Conservation (phyloP, 2,888 invertebrate species). For the Argynnis bischoffii region DNA sequence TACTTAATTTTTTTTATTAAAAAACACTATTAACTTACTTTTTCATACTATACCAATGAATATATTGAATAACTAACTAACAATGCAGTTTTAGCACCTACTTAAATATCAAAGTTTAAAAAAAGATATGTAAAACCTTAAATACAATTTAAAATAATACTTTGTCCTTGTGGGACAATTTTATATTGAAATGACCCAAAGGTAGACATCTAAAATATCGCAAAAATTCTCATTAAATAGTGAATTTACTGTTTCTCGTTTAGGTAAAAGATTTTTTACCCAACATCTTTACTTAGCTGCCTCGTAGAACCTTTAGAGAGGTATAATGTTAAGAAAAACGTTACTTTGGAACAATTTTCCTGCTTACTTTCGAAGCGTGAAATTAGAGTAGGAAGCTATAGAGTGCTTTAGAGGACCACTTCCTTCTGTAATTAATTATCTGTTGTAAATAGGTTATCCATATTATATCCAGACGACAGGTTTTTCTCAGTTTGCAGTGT, state of each 20-base stretch:
- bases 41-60: too few relatives aligned
- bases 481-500: too few relatives aligned
- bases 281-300: slow-evolving; percentile 13
- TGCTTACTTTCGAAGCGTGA: slow-evolving; percentile 23
- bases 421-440: slow-evolving; percentile 21
- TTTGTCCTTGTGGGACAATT: too few relatives aligned
- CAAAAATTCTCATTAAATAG: slow-evolving; percentile 8
- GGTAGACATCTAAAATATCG: too few relatives aligned
- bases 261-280: slow-evolving; percentile 3
- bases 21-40: too few relatives aligned
- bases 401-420: slow-evolving; percentile 20
- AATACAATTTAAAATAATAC: too few relatives aligned
- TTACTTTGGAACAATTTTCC: slow-evolving; percentile 22
- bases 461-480: neutral
- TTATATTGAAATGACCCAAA: too few relatives aligned
- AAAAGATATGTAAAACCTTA: too few relatives aligned
- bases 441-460: slow-evolving; percentile 12
- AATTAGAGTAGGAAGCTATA: slow-evolving; percentile 18
- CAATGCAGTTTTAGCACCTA: too few relatives aligned
- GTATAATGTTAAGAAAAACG: slow-evolving; percentile 22
- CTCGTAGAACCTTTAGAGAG: slow-evolving; percentile 18
- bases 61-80: too few relatives aligned
- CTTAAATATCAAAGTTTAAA: too few relatives aligned
- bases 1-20: too few relatives aligned
- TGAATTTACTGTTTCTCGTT: neutral